A percentile compares a stretch with the other conserved stretches of the same genome.
Evolutionary conservation across 2,888 invertebrate species (phyloP).

Genomic region (Iphiclides podalirius): DNA sequence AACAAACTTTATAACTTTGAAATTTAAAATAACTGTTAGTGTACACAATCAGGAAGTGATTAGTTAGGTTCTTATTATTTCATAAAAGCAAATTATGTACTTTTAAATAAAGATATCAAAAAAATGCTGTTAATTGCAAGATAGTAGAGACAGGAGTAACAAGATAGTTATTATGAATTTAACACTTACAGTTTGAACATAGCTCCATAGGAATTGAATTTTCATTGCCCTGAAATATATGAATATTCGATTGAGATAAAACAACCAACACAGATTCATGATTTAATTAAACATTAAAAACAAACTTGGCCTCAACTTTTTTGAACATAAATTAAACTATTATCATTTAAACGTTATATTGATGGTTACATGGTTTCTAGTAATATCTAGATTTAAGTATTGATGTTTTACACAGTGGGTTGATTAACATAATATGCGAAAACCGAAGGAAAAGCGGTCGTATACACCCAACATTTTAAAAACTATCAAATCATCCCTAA

Average conservation of each 20-base stretch:
- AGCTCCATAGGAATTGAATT: conserved; percentile 97
- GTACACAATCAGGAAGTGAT: conserved; percentile 10
- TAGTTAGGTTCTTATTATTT: conserved; percentile 6
- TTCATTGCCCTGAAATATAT: conserved; percentile 92
- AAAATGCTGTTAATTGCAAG: conserved; percentile 17
- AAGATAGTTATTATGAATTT: conserved; percentile 1
- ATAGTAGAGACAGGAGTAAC: conserved; percentile 23
- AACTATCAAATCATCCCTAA: conserved; percentile 8
- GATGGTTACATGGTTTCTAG: neutral
- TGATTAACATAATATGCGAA: neutral
- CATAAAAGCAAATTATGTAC: conserved; percentile 10
- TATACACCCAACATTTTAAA: conserved; percentile 11
- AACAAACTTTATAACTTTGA: conserved; percentile 19
- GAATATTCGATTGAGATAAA: conserved; percentile 18
- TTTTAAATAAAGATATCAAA: conserved; percentile 10
- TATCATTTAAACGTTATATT: neutral
- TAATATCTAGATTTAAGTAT: neutral
- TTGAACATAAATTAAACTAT: neutral
- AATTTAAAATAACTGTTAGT: conserved; percentile 16
- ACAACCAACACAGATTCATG: neutral
- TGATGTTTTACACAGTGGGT: neutral
- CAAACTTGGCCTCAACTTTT: neutral
- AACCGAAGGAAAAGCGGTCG: neutral
- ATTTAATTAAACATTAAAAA: too few relatives aligned
- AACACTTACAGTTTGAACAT: conserved; percentile 95